Conservation (phyloP, 2,888 invertebrate species). For the Sinotaia quadrata region DNA sequence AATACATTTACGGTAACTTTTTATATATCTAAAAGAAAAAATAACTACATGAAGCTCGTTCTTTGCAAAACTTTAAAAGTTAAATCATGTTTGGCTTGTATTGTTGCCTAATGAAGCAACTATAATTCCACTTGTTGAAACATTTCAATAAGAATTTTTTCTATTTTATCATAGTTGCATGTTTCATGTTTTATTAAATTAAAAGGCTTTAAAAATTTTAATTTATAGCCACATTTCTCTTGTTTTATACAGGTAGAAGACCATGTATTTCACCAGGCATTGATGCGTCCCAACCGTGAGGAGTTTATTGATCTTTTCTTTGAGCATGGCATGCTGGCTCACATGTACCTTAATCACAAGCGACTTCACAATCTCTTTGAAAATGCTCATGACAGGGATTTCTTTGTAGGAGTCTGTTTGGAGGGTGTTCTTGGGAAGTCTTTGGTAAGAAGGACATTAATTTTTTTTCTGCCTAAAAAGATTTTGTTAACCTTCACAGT, state of each 20-base stretch:
- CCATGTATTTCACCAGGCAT: constrained; percentile 68
- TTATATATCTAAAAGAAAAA: too few species aligned
- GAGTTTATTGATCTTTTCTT: constrained; percentile 71
- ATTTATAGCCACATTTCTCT: background rate
- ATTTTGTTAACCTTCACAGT: too few species aligned
- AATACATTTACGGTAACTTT: too few species aligned
- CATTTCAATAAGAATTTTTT: too few species aligned
- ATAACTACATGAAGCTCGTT: too few species aligned
- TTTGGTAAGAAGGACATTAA: constrained; percentile 34
- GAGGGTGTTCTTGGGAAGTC: constrained; percentile 65
- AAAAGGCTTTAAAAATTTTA: background rate
- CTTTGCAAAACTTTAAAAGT: too few species aligned
- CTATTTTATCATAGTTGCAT: too few species aligned
- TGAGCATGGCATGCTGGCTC: constrained; percentile 69
- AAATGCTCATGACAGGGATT: constrained; percentile 65
- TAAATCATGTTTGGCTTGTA: too few species aligned
- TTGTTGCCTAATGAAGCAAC: too few species aligned
- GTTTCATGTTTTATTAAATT: too few species aligned
- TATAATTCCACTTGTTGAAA: too few species aligned
- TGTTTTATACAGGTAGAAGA: constrained; percentile 51
- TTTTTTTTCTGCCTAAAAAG: too few species aligned
- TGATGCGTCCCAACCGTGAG: constrained; percentile 68
- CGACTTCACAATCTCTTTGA: constrained; percentile 61
- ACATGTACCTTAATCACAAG: constrained; percentile 66
- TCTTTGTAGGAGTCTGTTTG: constrained; percentile 67